A percentile compares a stretch with the other conserved stretches of the same genome.
phyloP scores from a whole-genome alignment of 2,113 vertebrate species.

The Strix uralensis region DNA sequence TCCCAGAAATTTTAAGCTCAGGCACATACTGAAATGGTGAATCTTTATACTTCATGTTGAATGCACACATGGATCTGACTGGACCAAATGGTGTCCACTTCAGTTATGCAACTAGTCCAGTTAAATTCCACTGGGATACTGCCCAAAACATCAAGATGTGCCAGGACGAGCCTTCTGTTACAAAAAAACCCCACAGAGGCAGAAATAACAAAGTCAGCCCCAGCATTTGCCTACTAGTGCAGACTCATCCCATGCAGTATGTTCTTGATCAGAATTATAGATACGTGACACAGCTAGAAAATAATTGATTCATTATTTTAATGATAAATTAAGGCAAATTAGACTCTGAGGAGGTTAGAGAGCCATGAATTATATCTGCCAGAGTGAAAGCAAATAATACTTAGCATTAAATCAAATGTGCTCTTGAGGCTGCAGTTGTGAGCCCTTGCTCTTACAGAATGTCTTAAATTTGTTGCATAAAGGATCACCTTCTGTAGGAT shows the following conservation, averaged over 20 bases:
- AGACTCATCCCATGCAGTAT: background rate
- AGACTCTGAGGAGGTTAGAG: background rate
- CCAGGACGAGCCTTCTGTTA: background rate
- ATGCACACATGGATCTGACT: background rate
- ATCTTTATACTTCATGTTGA: background rate
- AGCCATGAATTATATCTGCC: conserved; percentile 4
- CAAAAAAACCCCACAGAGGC: background rate
- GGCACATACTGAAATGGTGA: background rate
- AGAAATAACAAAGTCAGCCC: background rate
- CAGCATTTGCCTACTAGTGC: background rate
- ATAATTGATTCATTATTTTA: background rate
- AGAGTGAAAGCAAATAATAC: conserved; percentile 39
- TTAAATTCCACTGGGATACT: background rate
- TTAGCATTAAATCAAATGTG: conserved; percentile 13
- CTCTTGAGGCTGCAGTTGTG: background rate
- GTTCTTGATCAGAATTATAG: background rate
- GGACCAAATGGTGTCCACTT: background rate
- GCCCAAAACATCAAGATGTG: background rate
- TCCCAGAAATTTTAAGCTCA: background rate
- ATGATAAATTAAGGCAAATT: background rate
- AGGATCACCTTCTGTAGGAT: background rate
- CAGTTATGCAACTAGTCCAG: background rate
- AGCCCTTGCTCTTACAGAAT: background rate
- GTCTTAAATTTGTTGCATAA: background rate
- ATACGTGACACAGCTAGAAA: background rate